Evolutionary conservation across 2,113 vertebrate species (phyloP), one percentile per base, ranked within the genome.

Genomic region (Antigone vipio): DNA sequence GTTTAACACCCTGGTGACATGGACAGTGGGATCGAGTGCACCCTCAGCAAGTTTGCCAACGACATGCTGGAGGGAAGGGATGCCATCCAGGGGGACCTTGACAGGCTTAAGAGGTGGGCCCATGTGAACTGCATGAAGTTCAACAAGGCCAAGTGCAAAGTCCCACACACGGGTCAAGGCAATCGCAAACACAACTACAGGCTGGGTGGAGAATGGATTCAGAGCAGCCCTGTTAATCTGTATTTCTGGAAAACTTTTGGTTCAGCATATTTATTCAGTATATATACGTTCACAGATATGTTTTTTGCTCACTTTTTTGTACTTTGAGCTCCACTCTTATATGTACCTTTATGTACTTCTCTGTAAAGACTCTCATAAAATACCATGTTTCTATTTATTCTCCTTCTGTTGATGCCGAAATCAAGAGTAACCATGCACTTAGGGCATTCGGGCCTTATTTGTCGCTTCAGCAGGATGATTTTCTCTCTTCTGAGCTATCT

Each of bases 211-310:
- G 40, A 42, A 42, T 42, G 40, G 40, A 42, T 42, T 42, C 40
- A 42, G 40, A 42, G 11, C 40, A 42, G 40, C 40, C 40, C 40
- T n/a, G 7, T 20, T n/a, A 6, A 27, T 59, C 12, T 5, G 34
- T 53, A 12, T 27, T 67, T 66, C 59, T 72, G 55, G 56, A 15
- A 15, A 12, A 15, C 15, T 27, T 72, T 7, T 24, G 21, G 12
- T 15, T 71, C 30, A 5, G 30, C 2, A 2, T 34, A 0, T 59
- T 52, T 53, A 38, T 27, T 40, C 40, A 42, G 11, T 10, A 42
- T 42, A 12, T 42, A 22, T 24, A 15, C 0, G 1, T 19, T 71
- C 26, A n/a, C 26, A 20, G 44, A 21, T 20, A 2, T 5, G 9
- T 6, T 15, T 60, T 18, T 13, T 42, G 15, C 15, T 23, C 8